Evolutionary conservation across 2,113 vertebrate genomes (phyloP).

Genomic region (Ornithorhynchus anatinus): DNA sequence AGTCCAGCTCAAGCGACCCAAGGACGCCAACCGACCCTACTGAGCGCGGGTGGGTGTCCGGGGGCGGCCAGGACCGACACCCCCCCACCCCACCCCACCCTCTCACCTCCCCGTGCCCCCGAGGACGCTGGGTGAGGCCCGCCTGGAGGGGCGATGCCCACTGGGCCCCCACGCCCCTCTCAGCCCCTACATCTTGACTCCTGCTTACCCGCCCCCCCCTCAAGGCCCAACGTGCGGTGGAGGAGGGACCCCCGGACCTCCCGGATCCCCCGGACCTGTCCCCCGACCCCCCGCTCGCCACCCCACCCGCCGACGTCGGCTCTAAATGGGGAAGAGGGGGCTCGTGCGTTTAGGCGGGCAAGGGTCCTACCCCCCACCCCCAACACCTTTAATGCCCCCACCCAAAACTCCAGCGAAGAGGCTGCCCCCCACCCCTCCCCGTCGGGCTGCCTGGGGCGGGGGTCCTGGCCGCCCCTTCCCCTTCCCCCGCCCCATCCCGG

Average conservation of each 20-base stretch:
- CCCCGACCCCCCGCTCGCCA: neutral
- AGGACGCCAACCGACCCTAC: slow-evolving; percentile 82
- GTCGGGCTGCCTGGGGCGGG: neutral
- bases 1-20: slow-evolving; percentile 91
- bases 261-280: no score
- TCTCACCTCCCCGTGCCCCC: neutral
- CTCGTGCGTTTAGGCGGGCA: no score
- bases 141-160: no score
- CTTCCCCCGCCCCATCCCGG: neutral
- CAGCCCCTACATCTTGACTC: slow-evolving; percentile 27
- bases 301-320: neutral
- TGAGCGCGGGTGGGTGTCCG: neutral
- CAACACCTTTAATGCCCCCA: neutral
- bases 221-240: no score
- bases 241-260: no score
- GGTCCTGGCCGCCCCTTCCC: neutral
- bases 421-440: neutral
- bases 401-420: neutral
- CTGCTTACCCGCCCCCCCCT: neutral
- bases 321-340: neutral
- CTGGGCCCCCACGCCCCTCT: slow-evolving; percentile 23
- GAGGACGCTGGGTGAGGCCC: neutral
- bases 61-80: neutral
- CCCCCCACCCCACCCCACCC: neutral
- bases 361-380: neutral